phyloP scores from a whole-genome alignment of 2,888 invertebrate genomes.

The Temnothorax ravouxi region DNA sequence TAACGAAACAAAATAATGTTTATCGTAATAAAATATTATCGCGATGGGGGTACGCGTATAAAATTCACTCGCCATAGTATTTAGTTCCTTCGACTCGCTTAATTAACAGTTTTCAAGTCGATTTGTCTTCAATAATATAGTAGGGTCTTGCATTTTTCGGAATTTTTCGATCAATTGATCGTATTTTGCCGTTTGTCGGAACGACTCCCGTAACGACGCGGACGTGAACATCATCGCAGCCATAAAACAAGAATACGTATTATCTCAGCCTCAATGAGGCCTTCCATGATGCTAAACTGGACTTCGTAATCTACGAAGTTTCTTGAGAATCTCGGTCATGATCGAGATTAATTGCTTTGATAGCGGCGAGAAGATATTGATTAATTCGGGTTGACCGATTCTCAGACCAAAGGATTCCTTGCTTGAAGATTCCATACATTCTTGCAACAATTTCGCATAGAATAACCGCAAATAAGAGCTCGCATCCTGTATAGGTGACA shows the following conservation, averaged over 20 bases:
- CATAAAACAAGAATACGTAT: slow-evolving; percentile 10
- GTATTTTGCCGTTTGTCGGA: background rate
- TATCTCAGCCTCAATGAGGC: slow-evolving; percentile 20
- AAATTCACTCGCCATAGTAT: too few relatives aligned
- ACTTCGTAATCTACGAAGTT: background rate
- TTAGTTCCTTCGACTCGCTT: background rate
- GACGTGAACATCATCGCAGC: slow-evolving; percentile 57
- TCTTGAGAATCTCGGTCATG: background rate
- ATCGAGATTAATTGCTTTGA: background rate
- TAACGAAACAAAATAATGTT: too few relatives aligned
- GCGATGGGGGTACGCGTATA: too few relatives aligned
- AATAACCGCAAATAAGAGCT: slow-evolving; percentile 51
- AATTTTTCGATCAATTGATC: background rate
- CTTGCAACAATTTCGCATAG: slow-evolving; percentile 47
- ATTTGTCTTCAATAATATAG: too few relatives aligned
- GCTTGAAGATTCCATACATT: background rate
- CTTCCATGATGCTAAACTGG: slow-evolving; percentile 28
- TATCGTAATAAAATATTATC: too few relatives aligned
- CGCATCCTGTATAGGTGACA: too few relatives aligned
- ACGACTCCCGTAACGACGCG: rapidly evolving
- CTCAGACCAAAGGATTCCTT: slow-evolving; percentile 56
- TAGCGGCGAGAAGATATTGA: slow-evolving; percentile 45
- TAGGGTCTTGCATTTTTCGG: background rate
- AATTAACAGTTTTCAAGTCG: background rate
- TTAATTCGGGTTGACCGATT: slow-evolving; percentile 46